A percentile compares a stretch with the other conserved stretches of the same genome.
Evolutionary conservation across 1,140 invertebrate genomes (phyloP).

Genomic region (Heliothis subflexa): DNA sequence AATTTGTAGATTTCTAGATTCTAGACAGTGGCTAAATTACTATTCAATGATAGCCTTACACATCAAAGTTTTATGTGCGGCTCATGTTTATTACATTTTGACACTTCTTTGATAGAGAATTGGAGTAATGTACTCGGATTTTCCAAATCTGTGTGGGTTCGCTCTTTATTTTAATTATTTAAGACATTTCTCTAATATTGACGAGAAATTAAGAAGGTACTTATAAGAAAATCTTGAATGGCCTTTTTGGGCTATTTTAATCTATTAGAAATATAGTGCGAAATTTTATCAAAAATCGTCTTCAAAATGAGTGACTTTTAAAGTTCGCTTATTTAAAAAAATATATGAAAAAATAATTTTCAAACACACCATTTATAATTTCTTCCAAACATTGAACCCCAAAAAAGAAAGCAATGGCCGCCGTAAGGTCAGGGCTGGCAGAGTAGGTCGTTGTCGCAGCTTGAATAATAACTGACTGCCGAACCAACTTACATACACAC

Average conservation of each 20-base stretch:
- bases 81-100: conserved; percentile 14
- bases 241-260: too few species aligned
- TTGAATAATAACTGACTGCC: conserved; percentile 51
- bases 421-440: conserved; percentile 58
- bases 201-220: too few species aligned
- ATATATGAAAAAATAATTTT: not conserved
- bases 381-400: conserved; percentile 46
- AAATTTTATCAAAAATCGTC: too few species aligned
- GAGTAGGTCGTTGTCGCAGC: conserved; percentile 59
- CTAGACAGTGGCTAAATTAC: not conserved
- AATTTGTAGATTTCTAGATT: not conserved
- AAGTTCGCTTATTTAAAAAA: not conserved
- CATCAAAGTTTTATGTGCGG: not conserved
- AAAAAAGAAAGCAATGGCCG: conserved; percentile 66
- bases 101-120: not conserved
- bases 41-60: conserved; percentile 6
- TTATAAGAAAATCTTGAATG: too few species aligned
- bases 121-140: too few species aligned
- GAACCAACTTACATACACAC: conserved; percentile 41
- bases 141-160: too few species aligned
- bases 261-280: too few species aligned
- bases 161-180: not conserved
- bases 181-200: not conserved
- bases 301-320: not conserved
- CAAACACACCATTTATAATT: conserved; percentile 17